Conservation (phyloP, 1,140 invertebrate species). For the Drosophila ironensis region DNA sequence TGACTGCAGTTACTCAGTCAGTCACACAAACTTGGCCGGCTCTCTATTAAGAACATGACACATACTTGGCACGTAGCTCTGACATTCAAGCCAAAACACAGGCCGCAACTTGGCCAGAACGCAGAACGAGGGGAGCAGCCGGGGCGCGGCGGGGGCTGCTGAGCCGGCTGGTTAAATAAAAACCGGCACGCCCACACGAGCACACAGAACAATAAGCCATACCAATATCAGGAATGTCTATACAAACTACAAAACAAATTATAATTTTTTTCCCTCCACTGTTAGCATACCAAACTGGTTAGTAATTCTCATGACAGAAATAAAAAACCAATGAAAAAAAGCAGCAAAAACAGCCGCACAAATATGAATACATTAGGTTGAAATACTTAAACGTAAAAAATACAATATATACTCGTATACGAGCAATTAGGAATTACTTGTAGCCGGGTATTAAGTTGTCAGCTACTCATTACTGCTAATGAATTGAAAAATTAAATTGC, state of each 20-base stretch:
- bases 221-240: constrained; percentile 40
- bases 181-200: constrained; percentile 51
- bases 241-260: constrained; percentile 51
- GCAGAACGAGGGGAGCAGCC: constrained; percentile 5
- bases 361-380: constrained; percentile 52
- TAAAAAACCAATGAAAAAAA: constrained; percentile 25
- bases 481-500: background rate
- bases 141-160: background rate
- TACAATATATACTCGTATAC: too few species aligned
- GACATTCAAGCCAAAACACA: constrained; percentile 22
- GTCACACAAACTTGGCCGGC: constrained; percentile 12
- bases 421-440: background rate
- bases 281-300: constrained; percentile 57
- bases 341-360: constrained; percentile 19
- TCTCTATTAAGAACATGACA: constrained; percentile 61
- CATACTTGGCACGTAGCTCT: constrained; percentile 64
- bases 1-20: constrained; percentile 33
- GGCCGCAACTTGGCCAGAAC: constrained; percentile 28
- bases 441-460: background rate
- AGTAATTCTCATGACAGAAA: constrained; percentile 50
- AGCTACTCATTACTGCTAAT: constrained; percentile 12
- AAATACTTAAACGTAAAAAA: constrained; percentile 43
- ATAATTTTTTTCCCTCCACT: constrained; percentile 20
- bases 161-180: constrained; percentile 37
- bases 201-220: constrained; percentile 35